Percentiles rank a stretch among this genome's conserved stretches.
phyloP scores from a whole-genome alignment of 1,140 invertebrate genomes.

The Akabosia matsudoensis region DNA sequence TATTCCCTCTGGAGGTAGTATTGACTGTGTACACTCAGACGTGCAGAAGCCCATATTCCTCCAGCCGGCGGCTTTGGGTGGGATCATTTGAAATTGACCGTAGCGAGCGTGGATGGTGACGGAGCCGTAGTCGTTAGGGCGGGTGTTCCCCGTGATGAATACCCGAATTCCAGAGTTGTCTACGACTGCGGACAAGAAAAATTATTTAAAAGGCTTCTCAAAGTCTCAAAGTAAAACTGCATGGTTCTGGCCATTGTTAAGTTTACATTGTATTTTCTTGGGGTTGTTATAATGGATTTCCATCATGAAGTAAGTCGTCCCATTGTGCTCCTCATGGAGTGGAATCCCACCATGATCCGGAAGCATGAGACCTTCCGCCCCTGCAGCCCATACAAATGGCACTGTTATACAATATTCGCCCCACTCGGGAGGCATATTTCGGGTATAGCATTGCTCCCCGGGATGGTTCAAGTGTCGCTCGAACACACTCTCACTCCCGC shows the following conservation, averaged over 20 bases:
- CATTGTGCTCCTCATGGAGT: slow-evolving; percentile 63
- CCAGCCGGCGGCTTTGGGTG: slow-evolving; percentile 68
- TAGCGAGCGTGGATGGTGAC: slow-evolving; percentile 75
- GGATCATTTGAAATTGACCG: slow-evolving; percentile 74
- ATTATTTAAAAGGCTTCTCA: background rate
- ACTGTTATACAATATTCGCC: slow-evolving; percentile 69
- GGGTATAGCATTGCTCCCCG: slow-evolving; percentile 64
- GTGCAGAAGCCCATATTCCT: slow-evolving; percentile 76
- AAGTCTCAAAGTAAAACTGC: background rate
- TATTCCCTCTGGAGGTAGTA: slow-evolving; percentile 49
- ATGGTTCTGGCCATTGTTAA: background rate
- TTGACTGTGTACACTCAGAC: slow-evolving; percentile 70
- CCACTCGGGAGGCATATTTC: slow-evolving; percentile 70
- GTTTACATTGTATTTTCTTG: slow-evolving; percentile 59
- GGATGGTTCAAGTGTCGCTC: slow-evolving; percentile 61
- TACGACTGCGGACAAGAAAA: slow-evolving; percentile 54
- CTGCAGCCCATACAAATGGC: slow-evolving; percentile 74
- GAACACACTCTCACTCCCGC: slow-evolving; percentile 51
- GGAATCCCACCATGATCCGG: slow-evolving; percentile 77
- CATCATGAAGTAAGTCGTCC: slow-evolving; percentile 77
- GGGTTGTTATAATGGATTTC: slow-evolving; percentile 86
- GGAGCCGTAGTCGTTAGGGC: slow-evolving; percentile 72
- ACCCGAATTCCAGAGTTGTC: slow-evolving; percentile 79
- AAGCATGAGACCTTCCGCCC: slow-evolving; percentile 74
- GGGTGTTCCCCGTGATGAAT: slow-evolving; percentile 67